phyloP scores from a whole-genome alignment of 2,797 vertebrate genomes.

The Leuciscus waleckii region DNA sequence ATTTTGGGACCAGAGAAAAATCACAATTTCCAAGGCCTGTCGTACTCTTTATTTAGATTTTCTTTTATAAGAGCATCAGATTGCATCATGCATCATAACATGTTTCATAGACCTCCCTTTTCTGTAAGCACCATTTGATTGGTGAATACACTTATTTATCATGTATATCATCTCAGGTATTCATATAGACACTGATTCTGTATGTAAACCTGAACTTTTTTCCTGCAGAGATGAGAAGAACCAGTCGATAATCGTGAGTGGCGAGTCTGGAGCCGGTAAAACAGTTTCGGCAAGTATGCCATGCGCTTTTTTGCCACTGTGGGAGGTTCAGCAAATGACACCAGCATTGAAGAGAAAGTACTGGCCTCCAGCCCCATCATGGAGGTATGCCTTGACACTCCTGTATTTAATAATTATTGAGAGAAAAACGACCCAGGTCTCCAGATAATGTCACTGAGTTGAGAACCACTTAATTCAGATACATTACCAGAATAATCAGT shows the following conservation, averaged over 20 bases:
- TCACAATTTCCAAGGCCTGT: neutral
- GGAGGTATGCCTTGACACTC: conserved; percentile 82
- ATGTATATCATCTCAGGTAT: neutral
- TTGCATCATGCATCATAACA: neutral
- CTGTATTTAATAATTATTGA: neutral
- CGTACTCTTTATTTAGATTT: neutral
- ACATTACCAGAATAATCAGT: neutral
- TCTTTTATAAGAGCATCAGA: neutral
- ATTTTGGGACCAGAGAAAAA: neutral
- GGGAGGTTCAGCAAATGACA: conserved; percentile 86
- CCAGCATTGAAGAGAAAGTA: conserved; percentile 93
- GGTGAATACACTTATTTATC: neutral
- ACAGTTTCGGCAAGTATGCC: conserved; percentile 94
- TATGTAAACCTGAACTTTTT: neutral
- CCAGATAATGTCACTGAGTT: neutral
- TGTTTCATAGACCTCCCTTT: neutral
- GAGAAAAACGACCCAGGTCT: neutral
- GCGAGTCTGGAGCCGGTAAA: conserved; percentile 95
- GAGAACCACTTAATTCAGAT: neutral
- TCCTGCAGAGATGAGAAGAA: conserved; percentile 90
- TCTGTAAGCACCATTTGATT: neutral
- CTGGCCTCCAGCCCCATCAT: conserved; percentile 93
- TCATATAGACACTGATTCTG: neutral
- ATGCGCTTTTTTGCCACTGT: conserved; percentile 95
- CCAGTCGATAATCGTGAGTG: conserved; percentile 96